Conservation (phyloP, 2,797 vertebrate genomes). For the Pseudotriccus pelzelni region DNA sequence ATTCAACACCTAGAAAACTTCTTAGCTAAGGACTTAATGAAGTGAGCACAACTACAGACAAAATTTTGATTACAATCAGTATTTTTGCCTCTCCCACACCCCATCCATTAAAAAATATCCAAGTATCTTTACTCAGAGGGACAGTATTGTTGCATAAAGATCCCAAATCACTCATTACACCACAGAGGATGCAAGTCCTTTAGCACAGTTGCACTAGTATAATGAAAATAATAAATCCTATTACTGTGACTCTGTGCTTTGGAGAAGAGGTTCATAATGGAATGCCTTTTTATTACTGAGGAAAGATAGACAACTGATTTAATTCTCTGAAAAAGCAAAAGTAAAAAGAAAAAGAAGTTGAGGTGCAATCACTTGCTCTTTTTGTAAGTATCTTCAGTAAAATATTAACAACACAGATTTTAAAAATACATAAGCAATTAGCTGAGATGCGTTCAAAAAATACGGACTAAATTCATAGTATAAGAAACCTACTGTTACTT, state of each 20-base stretch:
- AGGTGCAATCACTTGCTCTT: not conserved
- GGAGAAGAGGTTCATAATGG: not conserved
- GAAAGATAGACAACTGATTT: not conserved
- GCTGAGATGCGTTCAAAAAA: not conserved
- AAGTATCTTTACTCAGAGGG: not conserved
- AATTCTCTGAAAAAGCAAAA: not conserved
- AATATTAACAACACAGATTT: not conserved
- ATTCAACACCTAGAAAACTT: not conserved
- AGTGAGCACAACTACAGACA: not conserved
- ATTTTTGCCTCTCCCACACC: not conserved
- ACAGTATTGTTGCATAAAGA: not conserved
- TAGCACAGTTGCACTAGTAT: not conserved
- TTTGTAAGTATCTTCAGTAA: not conserved
- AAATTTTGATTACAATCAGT: not conserved
- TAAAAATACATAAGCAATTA: not conserved
- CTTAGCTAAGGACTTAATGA: not conserved
- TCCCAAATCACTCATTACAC: not conserved
- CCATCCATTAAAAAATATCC: not conserved
- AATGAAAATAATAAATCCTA: slow-evolving; percentile 11
- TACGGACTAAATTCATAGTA: not conserved
- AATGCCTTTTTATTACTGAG: not conserved
- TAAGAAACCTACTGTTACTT: not conserved
- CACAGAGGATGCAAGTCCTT: not conserved
- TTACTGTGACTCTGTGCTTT: not conserved
- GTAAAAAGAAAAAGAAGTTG: not conserved